These are phyloP conservation scores for Macquaria ambigua DNA, from an alignment of 2,113 vertebrate genomes.

Conservation along the genomic window DNA sequence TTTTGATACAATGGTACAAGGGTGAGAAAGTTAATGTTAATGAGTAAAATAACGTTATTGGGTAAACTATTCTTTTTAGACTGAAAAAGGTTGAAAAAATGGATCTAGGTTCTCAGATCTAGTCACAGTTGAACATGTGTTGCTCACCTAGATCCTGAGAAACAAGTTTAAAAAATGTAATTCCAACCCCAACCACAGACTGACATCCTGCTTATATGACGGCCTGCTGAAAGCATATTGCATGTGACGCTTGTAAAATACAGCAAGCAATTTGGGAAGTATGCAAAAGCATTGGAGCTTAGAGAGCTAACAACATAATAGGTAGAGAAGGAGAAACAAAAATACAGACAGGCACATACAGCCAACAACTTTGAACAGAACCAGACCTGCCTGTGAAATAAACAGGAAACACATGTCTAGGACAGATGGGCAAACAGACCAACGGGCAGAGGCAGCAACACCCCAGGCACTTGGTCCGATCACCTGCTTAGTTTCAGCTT, in stretches of 20 bases:
- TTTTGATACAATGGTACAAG: background rate
- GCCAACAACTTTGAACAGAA: conserved; percentile 49
- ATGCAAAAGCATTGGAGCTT: background rate
- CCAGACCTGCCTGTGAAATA: conserved; percentile 57
- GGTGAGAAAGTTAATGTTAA: background rate
- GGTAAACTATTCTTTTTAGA: background rate
- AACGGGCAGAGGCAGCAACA: conserved; percentile 25
- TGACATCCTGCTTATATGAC: background rate
- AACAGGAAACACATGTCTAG: conserved; percentile 66
- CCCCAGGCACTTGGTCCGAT: background rate
- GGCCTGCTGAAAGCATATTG: background rate
- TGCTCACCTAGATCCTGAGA: background rate
- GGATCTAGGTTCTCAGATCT: no score
- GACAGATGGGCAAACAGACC: conserved; percentile 51
- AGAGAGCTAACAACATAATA: conserved; percentile 17
- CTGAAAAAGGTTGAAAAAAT: background rate
- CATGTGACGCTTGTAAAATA: background rate
- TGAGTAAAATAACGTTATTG: background rate
- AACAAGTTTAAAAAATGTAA: background rate
- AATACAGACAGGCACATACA: conserved; percentile 16
- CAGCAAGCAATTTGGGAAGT: background rate
- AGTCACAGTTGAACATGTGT: background rate
- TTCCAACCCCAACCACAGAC: background rate
- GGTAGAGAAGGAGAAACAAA: conserved; percentile 11
- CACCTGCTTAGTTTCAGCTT: conserved; percentile 36